phyloP scores from a whole-genome alignment of 2,113 vertebrate genomes.

The Trichomycterus rosablanca region DNA sequence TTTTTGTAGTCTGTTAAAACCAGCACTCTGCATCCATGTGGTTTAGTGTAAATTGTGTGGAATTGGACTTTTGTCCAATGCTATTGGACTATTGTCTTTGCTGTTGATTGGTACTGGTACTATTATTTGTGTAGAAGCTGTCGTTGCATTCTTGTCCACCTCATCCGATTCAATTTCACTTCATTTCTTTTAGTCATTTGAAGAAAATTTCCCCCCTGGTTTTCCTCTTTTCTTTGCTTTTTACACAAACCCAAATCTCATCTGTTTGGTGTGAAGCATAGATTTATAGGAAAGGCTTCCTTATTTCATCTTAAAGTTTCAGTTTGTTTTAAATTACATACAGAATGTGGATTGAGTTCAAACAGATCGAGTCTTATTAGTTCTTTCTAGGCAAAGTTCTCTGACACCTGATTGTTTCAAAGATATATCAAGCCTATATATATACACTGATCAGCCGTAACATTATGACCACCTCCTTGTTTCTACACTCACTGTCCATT shows the following conservation, averaged over 20 bases:
- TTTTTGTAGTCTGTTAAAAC: not conserved
- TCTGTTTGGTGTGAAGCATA: slow-evolving; percentile 54
- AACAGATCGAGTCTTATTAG: slow-evolving; percentile 5
- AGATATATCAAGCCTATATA: too few species aligned
- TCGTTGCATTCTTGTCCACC: slow-evolving; percentile 54
- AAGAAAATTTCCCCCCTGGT: slow-evolving; percentile 59
- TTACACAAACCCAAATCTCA: slow-evolving; percentile 49
- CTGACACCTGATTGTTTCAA: too few species aligned
- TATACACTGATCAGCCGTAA: too few species aligned
- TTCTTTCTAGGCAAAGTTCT: not conserved
- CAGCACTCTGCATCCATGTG: not conserved
- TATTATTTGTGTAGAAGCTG: slow-evolving; percentile 55
- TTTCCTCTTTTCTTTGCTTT: slow-evolving; percentile 18
- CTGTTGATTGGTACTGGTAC: slow-evolving; percentile 16
- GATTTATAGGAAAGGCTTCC: slow-evolving; percentile 53
- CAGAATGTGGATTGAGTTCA: slow-evolving; percentile 21
- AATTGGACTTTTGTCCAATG: slow-evolving; percentile 23
- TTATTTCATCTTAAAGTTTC: slow-evolving; percentile 58
- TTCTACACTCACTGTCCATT: too few species aligned
- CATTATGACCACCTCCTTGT: too few species aligned
- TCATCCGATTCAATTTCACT: slow-evolving; percentile 56
- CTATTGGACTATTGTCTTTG: slow-evolving; percentile 38
- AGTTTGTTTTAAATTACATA: slow-evolving; percentile 54
- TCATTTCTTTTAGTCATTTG: slow-evolving; percentile 65
- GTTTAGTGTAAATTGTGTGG: slow-evolving; percentile 27